Percentiles rank a stretch among this genome's conserved stretches.
Conservation (phyloP, 2,797 vertebrate species). For the Oophaga sylvatica region DNA sequence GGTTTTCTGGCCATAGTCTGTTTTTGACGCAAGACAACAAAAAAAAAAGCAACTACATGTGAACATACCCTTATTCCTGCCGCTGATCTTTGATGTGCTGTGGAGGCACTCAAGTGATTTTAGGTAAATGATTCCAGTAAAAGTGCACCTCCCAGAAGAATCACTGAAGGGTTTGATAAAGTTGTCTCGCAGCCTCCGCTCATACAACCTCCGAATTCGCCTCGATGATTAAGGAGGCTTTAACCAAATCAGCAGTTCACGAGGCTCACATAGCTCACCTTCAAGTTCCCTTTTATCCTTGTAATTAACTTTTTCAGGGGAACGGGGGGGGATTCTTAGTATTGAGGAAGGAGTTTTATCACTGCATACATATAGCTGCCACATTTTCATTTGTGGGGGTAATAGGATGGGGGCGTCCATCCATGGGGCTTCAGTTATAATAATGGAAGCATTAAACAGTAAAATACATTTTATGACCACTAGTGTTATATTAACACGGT, state of each 20-base stretch:
- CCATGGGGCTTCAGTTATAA: neutral
- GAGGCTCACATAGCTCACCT: neutral
- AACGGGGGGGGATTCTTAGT: neutral
- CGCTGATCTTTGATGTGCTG: neutral
- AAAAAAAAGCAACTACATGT: no score
- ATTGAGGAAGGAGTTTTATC: neutral
- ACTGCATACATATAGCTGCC: neutral
- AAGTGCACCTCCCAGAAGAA: neutral
- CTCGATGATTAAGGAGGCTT: neutral
- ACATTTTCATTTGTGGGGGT: neutral
- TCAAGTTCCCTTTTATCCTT: neutral
- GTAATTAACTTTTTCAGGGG: neutral
- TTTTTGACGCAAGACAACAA: no score
- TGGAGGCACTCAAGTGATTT: neutral
- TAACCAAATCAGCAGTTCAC: neutral
- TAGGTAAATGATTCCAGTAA: neutral
- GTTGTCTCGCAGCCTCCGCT: neutral
- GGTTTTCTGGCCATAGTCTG: no score
- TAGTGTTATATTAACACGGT: conserved; percentile 42
- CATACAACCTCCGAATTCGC: neutral
- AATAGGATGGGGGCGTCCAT: neutral
- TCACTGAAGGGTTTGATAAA: neutral
- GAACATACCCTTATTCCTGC: no score
- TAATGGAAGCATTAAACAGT: neutral
- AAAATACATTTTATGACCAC: neutral